phyloP scores from a whole-genome alignment of 2,113 vertebrate genomes.

The Neofelis nebulosa region DNA sequence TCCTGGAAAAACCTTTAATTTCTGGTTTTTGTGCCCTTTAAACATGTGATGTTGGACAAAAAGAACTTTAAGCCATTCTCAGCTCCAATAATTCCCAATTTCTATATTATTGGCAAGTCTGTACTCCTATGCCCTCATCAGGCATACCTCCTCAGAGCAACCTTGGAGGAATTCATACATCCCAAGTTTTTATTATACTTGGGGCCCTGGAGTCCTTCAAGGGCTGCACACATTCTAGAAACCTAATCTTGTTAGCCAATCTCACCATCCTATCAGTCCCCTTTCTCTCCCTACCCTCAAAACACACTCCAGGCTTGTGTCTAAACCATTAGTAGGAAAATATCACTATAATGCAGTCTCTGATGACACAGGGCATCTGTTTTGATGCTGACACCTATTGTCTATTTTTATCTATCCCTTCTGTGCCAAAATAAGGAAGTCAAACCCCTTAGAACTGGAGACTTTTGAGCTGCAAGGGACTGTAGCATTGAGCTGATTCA shows the following conservation, averaged over 20 bases:
- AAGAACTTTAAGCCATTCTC: neutral
- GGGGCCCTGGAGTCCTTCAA: neutral
- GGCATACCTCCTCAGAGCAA: neutral
- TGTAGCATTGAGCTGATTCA: neutral
- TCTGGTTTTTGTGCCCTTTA: neutral
- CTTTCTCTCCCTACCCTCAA: neutral
- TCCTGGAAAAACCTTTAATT: neutral
- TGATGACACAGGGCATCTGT: neutral
- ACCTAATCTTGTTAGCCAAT: neutral
- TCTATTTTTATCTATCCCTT: neutral
- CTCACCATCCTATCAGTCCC: neutral
- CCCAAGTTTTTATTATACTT: neutral
- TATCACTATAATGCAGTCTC: neutral
- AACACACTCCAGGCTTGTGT: neutral
- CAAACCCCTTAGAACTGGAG: neutral
- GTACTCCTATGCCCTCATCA: neutral
- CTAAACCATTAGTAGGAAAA: neutral
- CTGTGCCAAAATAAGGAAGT: neutral
- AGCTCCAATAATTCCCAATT: neutral
- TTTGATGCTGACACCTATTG: neutral
- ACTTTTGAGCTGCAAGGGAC: neutral
- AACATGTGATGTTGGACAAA: neutral
- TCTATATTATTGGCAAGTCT: neutral
- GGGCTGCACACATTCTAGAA: neutral
- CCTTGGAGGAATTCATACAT: neutral